Evolutionary conservation across 2,113 vertebrate species (phyloP), one percentile per base, ranked within the genome.

Genomic region (Haplotaxodon microlepis): DNA sequence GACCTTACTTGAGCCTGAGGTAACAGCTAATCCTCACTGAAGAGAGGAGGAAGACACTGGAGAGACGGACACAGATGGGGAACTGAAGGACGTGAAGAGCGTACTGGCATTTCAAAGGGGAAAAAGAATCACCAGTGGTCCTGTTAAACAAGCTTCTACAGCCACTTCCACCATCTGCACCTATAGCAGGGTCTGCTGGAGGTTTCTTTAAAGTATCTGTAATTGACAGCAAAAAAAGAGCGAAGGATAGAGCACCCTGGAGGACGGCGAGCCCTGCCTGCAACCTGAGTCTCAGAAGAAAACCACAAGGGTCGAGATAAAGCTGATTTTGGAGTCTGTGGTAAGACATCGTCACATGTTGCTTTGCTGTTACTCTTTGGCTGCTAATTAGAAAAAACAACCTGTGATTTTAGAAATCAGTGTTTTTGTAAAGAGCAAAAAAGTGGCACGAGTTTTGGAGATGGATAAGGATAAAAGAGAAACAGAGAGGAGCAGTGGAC

Each of bases 291-390:
- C 84, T 71, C 85, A 71, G 78, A 92, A 82, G 84, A 91, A 73
- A n/a, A 79, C 79, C 54, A 86, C 45, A 42, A 90, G 17, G 34
- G 19, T 93, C 1, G 86, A 89, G 87, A 93, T 93, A n/a, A 42
- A 14, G 29, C 40, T 94, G 91, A 94, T 93, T 19, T 76, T 93
- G 57, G 31, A 89, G 63, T 21, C 86, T 5, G 54, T 81, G 92
- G 94, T 93, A 87, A 93, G 87, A 86, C 31, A 5, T 24, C 36
- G 14, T 51, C 16, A 31, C 19, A 9, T 14, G 16, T 16, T 85
- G 8, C 8, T 47, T 24, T 71, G 24, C 24, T 82, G 10, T 47
- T 38, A 11, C 7, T 45, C 47, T 7, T 29, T 3, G 2, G 24
- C 1, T 29, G 3, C 14, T 16, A 73, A 57, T 42, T 54, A 78